Conservation (phyloP, 2,888 invertebrate genomes). For the Troides oblongomaculatus region DNA sequence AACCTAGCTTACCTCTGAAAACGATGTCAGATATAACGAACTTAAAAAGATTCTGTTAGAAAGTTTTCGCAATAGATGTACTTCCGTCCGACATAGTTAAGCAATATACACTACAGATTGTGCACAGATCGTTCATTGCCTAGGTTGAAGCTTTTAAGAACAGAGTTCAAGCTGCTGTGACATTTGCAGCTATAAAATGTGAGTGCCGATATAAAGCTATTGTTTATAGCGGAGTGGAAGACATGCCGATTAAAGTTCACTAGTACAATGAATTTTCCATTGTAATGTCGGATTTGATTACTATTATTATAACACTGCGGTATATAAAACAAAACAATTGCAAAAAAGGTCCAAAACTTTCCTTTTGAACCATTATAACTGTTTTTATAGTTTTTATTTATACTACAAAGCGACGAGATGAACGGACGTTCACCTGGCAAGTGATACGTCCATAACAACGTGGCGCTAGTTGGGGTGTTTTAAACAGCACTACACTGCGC, state of each 20-base stretch:
- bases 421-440: too few relatives aligned
- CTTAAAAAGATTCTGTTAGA: background rate
- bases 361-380: background rate
- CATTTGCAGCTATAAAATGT: slow-evolving; percentile 21
- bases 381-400: too few relatives aligned
- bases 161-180: slow-evolving; percentile 18
- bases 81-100: background rate
- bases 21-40: background rate
- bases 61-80: background rate
- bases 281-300: slow-evolving; percentile 8
- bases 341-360: background rate
- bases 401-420: too few relatives aligned
- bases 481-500: too few relatives aligned
- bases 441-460: too few relatives aligned
- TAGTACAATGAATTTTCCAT: slow-evolving; percentile 19
- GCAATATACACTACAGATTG: background rate
- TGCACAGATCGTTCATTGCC: background rate
- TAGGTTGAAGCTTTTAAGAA: background rate
- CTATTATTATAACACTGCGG: background rate
- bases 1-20: background rate
- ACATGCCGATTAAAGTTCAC: slow-evolving; percentile 23
- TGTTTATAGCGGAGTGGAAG: slow-evolving; percentile 23
- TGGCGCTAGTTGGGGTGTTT: too few relatives aligned
- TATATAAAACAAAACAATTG: background rate
- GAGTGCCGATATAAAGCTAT: slow-evolving; percentile 15